Percentiles rank a stretch among this genome's conserved stretches.
Conservation (phyloP, 2,113 vertebrate species). For the Hystrix cristata region DNA sequence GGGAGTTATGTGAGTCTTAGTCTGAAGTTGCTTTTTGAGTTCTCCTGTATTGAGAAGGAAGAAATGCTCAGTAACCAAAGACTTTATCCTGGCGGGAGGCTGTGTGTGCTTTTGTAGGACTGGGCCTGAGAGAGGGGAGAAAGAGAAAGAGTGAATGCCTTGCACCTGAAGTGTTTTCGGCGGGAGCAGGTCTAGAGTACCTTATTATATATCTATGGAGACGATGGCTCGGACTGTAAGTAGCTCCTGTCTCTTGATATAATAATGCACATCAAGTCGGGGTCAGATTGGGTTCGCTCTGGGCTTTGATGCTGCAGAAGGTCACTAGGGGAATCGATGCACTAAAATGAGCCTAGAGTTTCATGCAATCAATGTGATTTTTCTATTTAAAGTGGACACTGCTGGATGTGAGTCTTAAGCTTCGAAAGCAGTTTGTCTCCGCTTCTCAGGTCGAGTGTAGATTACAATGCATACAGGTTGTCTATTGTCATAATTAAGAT, state of each 20-base stretch:
- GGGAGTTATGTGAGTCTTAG: slow-evolving; percentile 86
- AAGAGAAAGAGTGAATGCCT: slow-evolving; percentile 83
- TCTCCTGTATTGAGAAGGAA: slow-evolving; percentile 78
- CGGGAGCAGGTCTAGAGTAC: slow-evolving; percentile 90
- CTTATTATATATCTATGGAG: slow-evolving; percentile 90
- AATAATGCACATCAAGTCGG: slow-evolving; percentile 94
- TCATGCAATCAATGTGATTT: slow-evolving; percentile 94
- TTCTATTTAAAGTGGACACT: slow-evolving; percentile 94
- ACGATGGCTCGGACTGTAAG: slow-evolving; percentile 90
- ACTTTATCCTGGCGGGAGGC: slow-evolving; percentile 80
- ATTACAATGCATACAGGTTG: slow-evolving; percentile 83
- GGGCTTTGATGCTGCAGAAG: slow-evolving; percentile 96
- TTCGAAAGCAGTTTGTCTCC: slow-evolving; percentile 91
- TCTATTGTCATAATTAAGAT: slow-evolving; percentile 83
- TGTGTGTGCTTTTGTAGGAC: not conserved
- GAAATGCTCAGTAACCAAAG: slow-evolving; percentile 82
- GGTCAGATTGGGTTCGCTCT: slow-evolving; percentile 95
- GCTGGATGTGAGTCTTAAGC: slow-evolving; percentile 91
- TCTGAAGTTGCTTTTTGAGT: slow-evolving; percentile 88
- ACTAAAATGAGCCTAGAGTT: slow-evolving; percentile 92
- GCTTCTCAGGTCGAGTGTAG: slow-evolving; percentile 90
- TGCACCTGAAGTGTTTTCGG: slow-evolving; percentile 87
- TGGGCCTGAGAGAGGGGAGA: slow-evolving; percentile 27
- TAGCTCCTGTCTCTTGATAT: slow-evolving; percentile 91
- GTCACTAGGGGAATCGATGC: slow-evolving; percentile 95